phyloP scores from a whole-genome alignment of 1,140 invertebrate genomes.

The Bombus confusus region DNA sequence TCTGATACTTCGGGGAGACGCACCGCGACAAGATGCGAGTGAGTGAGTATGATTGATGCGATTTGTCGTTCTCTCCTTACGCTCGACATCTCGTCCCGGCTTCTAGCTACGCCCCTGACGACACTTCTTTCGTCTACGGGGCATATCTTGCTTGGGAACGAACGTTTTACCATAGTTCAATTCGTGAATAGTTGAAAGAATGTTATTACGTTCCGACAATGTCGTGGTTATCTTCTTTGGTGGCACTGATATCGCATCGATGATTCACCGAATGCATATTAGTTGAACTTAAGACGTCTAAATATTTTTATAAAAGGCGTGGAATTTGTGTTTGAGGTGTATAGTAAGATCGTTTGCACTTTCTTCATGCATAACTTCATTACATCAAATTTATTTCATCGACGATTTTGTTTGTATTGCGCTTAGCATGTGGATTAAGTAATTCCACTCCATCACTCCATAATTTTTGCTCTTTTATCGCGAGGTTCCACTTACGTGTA shows the following conservation, averaged over 20 bases:
- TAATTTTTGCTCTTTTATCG: not conserved
- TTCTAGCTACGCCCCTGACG: constrained; percentile 38
- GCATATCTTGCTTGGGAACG: not conserved
- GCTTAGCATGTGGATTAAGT: not conserved
- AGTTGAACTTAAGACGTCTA: not conserved
- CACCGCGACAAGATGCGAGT: constrained; percentile 58
- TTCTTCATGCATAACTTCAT: no score
- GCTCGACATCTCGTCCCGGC: constrained; percentile 55
- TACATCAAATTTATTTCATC: not conserved
- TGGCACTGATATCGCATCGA: not conserved
- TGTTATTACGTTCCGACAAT: not conserved
- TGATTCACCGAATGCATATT: not conserved
- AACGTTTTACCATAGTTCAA: not conserved
- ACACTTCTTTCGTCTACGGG: constrained; percentile 8
- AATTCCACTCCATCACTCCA: no score
- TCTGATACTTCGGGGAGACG: constrained; percentile 50
- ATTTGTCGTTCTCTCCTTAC: constrained; percentile 63
- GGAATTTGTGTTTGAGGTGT: not conserved
- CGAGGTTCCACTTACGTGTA: no score
- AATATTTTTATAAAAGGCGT: not conserved
- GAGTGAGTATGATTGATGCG: constrained; percentile 75
- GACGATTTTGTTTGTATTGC: not conserved
- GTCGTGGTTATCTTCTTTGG: not conserved
- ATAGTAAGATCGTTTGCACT: not conserved
- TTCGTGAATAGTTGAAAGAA: not conserved